These are phyloP conservation scores for Ceratina calcarata DNA, from an alignment of 1,140 invertebrate genomes.

Conservation along the genomic window DNA sequence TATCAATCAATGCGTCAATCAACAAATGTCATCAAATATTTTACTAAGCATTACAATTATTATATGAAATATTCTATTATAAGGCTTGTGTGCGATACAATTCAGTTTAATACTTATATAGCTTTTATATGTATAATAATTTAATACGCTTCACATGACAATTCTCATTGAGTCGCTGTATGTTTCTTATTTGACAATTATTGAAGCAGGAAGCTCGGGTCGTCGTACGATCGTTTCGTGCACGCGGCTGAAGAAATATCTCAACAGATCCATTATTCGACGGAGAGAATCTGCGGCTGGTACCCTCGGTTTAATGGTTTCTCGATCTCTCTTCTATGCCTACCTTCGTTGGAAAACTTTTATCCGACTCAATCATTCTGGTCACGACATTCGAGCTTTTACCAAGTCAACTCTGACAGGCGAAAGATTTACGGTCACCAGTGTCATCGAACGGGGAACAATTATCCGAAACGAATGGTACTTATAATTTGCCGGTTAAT, in stretches of 20 bases:
- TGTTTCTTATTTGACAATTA: too few species aligned
- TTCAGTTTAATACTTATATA: too few species aligned
- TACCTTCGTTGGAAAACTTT: constrained; percentile 39
- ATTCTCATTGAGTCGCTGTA: too few species aligned
- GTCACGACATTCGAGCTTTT: constrained; percentile 50
- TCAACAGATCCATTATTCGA: constrained; percentile 37
- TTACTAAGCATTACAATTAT: too few species aligned
- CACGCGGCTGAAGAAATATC: constrained; percentile 54
- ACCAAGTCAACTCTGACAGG: not conserved
- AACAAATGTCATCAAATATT: too few species aligned
- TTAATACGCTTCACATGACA: too few species aligned
- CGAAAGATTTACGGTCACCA: constrained; percentile 12
- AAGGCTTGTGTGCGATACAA: too few species aligned
- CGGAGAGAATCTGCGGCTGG: constrained; percentile 55
- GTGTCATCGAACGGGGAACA: not conserved
- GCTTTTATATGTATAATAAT: too few species aligned
- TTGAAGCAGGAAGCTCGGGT: constrained; percentile 24
- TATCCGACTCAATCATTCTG: constrained; percentile 42
- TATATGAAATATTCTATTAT: too few species aligned
- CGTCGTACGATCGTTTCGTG: constrained; percentile 47
- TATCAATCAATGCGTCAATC: too few species aligned
- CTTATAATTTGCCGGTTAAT: not conserved
- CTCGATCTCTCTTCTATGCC: constrained; percentile 36
- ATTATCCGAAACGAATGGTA: not conserved
- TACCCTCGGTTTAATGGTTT: constrained; percentile 55